These are phyloP conservation scores for Leucophenga varia DNA, from an alignment of 1,140 invertebrate species.

Conservation along the genomic window DNA sequence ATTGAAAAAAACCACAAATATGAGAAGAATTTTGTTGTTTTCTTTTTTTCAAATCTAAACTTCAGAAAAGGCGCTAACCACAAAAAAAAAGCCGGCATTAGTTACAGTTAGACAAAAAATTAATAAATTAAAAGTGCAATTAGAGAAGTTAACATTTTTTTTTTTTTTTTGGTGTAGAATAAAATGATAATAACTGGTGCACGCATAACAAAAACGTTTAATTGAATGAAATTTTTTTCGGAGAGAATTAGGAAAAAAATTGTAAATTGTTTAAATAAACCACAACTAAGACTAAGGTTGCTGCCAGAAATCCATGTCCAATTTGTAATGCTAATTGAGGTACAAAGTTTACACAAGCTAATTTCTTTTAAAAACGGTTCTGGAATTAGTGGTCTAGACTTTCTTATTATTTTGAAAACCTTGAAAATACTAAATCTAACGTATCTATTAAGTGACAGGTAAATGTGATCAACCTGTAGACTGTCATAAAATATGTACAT, in stretches of 20 bases:
- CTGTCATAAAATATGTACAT: not conserved
- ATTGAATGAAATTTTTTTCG: not conserved
- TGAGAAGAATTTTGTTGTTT: no score
- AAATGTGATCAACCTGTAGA: not conserved
- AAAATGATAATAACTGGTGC: conserved; percentile 28
- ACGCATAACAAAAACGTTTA: conserved; percentile 26
- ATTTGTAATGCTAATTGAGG: conserved; percentile 52
- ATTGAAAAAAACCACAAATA: no score
- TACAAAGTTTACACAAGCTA: conserved; percentile 38
- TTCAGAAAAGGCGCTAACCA: conserved; percentile 11
- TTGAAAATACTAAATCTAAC: not conserved
- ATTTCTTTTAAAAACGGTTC: conserved; percentile 32
- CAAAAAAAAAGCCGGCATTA: conserved; percentile 28
- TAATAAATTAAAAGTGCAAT: conserved; percentile 48
- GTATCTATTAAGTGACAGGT: not conserved
- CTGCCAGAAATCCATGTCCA: no score
- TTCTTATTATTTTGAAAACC: conserved; percentile 23
- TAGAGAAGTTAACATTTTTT: conserved; percentile 7
- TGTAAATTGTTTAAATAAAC: not conserved
- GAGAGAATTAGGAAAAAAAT: not conserved
- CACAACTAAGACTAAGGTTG: not conserved
- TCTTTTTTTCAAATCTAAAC: conserved; percentile 1
- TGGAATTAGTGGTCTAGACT: conserved; percentile 39
- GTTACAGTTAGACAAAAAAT: conserved; percentile 45
- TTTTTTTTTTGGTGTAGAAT: conserved; percentile 3